Base-by-base conservation (phyloP, 2,797 vertebrate genomes). In the Gouania willdenowi region DNA sequence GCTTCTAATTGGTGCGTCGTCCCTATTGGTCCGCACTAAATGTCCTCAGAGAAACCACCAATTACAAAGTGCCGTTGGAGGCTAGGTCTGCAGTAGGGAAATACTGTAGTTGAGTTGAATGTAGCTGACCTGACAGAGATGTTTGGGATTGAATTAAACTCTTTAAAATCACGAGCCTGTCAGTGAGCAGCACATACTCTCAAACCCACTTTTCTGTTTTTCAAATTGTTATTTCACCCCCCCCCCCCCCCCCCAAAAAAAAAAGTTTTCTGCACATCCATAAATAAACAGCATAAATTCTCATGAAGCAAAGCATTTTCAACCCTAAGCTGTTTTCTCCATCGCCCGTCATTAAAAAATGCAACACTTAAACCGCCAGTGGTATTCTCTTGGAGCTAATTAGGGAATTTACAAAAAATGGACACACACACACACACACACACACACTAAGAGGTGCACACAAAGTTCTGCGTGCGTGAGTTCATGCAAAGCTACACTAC, bases 1-100 rank as follows among this genome's bases (percentile, higher is more conserved):
- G 54, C 68, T 60, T 57, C 49, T 83, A 82, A 84, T 84, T 81
- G 74, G 70, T 68, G 65, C 53, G 66, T 77, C 69, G 57, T 81
- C 75, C 68, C 68, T 32, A 32, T 66, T 18, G 61, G 73, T 79
- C 62, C 36, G 10, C 3, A 17, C 48, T 74, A 81, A 85, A 84
- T 85, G 82, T 77, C 82, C 81, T 75, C 62, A 74, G 71, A 45
- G 22, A 12, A 17, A 27, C 33, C 1, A 67, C 67, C 66, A 74
- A 79, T 81, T 77, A 79, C 47, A 68, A 60, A 19, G 54, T 56
- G 44, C 41, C 49, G 60, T 61, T 64, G 48, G 44, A 66, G 58
- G 54, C 23, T 9, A 53, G 53, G 49, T 57, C 38, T n/a, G 25
- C 27, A 52, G 29, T 19, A 10, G 2, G 34, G 37, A 67, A 47